Conservation (phyloP, 2,888 invertebrate species). For the Orchesellides sinensis region DNA sequence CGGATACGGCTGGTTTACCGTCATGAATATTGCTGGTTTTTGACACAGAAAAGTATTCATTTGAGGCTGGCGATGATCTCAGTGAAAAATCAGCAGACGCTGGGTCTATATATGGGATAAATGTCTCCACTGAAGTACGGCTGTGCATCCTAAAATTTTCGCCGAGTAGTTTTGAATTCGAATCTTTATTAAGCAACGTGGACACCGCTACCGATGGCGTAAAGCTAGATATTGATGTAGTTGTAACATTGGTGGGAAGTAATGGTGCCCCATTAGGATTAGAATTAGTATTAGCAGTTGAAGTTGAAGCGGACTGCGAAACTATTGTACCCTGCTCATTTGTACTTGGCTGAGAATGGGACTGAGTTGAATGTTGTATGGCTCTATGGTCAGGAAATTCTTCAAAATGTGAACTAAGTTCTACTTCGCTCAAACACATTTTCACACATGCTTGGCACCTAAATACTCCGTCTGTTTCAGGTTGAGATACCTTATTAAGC, state of each 20-base stretch:
- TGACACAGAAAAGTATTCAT: neutral
- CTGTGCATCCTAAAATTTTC: neutral
- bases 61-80: neutral
- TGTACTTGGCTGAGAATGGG: constrained; percentile 36
- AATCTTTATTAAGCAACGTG: neutral
- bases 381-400: constrained; percentile 80
- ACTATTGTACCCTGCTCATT: constrained; percentile 24
- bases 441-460: constrained; percentile 83
- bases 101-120: too few relatives aligned
- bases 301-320: constrained; percentile 5
- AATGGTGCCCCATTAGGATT: too few relatives aligned
- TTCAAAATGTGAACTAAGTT: constrained; percentile 82
- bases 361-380: neutral
- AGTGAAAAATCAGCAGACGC: too few relatives aligned
- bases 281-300: neutral
- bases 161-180: neutral
- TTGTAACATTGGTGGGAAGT: too few relatives aligned
- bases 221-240: neutral
- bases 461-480: constrained; percentile 75
- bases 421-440: constrained; percentile 81
- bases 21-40: neutral
- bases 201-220: neutral
- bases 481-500: constrained; percentile 21
- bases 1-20: neutral
- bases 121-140: neutral